A percentile compares a stretch with the other conserved stretches of the same genome.
Conservation (phyloP, 2,113 vertebrate genomes). For the Callorhinus ursinus region DNA sequence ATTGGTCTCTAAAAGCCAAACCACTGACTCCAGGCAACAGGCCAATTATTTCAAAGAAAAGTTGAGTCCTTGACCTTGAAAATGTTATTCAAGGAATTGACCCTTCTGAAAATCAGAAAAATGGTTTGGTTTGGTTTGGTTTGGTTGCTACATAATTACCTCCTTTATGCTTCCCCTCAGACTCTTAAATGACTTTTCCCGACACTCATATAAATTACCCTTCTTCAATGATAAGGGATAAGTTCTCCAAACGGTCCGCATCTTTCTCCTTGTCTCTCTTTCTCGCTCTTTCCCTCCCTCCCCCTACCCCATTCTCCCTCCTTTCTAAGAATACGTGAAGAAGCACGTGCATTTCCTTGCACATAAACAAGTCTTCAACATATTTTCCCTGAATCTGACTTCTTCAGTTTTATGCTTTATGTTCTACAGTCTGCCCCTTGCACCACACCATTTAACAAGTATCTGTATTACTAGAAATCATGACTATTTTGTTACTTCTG, state of each 20-base stretch:
- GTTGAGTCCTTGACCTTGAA: slow-evolving; percentile 55
- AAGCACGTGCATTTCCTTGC: background rate
- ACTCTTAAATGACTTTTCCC: slow-evolving; percentile 15
- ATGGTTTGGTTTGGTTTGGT: background rate
- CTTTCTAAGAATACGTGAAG: background rate
- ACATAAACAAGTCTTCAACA: background rate
- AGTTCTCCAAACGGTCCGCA: background rate
- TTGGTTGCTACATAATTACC: background rate
- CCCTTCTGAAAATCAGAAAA: slow-evolving; percentile 9
- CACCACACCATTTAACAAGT: background rate
- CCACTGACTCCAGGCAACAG: slow-evolving; percentile 26
- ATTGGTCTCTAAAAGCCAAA: slow-evolving; percentile 55
- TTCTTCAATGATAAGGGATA: background rate
- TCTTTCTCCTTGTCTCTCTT: background rate
- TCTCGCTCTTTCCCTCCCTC: too few relatives aligned
- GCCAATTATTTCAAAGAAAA: slow-evolving; percentile 61
- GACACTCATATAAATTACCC: background rate
- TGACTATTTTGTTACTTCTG: background rate
- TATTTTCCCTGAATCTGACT: background rate
- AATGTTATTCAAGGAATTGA: slow-evolving; percentile 38
- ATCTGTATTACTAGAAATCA: background rate
- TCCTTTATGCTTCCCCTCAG: slow-evolving; percentile 37
- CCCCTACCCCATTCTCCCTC: background rate
- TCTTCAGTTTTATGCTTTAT: background rate
- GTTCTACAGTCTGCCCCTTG: background rate